phyloP scores from a whole-genome alignment of 2,888 invertebrate genomes.

The Papilio protenor region DNA sequence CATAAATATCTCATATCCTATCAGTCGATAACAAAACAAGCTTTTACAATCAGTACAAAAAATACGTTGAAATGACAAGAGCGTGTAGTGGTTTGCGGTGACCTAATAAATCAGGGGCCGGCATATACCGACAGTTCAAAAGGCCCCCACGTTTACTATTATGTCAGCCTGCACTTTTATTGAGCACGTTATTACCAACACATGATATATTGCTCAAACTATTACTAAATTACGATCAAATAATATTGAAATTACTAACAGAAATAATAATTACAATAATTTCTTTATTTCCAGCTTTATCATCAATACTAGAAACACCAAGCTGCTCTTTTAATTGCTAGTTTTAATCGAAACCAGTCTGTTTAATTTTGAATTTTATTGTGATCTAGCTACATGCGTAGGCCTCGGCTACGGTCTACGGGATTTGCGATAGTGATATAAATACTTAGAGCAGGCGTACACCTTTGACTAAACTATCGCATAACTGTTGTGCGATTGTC shows the following conservation, averaged over 20 bases:
- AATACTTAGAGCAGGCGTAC: neutral
- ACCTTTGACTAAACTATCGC: too few relatives aligned
- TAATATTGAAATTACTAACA: neutral
- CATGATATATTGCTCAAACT: constrained; percentile 33
- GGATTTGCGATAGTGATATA: neutral
- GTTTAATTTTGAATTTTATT: neutral
- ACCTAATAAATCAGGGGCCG: constrained; percentile 36
- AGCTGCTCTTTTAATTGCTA: neutral
- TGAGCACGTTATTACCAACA: constrained; percentile 30
- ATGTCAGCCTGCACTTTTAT: constrained; percentile 41
- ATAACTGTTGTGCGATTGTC: too few relatives aligned
- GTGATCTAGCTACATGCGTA: neutral
- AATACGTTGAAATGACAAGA: constrained; percentile 17
- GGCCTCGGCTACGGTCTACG: neutral
- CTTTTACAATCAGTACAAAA: constrained; percentile 26
- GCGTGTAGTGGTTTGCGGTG: constrained; percentile 24
- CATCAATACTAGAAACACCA: too few relatives aligned
- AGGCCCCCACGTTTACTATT: constrained; percentile 40
- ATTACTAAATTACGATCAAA: neutral
- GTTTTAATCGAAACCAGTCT: neutral
- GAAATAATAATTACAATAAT: neutral
- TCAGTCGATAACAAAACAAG: neutral
- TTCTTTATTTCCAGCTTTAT: too few relatives aligned
- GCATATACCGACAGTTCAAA: constrained; percentile 32
- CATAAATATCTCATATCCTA: neutral